A percentile compares a stretch with the other conserved stretches of the same genome.
Conservation (phyloP, 2,113 vertebrate genomes). For the Arvicanthis niloticus region DNA sequence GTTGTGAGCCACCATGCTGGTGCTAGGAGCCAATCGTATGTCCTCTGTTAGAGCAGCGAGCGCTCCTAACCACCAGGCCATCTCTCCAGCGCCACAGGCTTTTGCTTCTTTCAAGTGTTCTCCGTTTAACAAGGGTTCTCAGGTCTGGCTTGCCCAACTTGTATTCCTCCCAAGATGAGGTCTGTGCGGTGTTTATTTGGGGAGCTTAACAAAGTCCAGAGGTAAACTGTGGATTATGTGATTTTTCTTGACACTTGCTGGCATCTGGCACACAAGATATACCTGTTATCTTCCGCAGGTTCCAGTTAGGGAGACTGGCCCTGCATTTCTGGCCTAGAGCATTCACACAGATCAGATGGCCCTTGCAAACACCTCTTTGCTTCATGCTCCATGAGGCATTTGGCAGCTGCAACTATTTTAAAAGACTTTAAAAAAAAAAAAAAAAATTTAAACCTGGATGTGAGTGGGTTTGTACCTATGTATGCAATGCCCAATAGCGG, state of each 20-base stretch:
- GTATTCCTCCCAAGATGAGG: neutral
- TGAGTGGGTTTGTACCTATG: neutral
- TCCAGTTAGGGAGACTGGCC: neutral
- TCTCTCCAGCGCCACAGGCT: neutral
- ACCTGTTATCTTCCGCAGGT: neutral
- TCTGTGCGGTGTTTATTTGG: no score
- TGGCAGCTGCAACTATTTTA: neutral
- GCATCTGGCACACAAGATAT: neutral
- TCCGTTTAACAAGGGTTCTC: neutral
- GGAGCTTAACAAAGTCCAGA: neutral
- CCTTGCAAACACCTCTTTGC: neutral
- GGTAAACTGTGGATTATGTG: neutral
- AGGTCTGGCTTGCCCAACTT: neutral
- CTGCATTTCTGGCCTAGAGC: neutral
- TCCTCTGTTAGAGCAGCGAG: neutral
- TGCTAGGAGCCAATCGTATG: neutral
- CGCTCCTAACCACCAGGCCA: accelerated
- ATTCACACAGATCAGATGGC: neutral
- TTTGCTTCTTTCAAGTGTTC: neutral
- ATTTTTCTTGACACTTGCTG: neutral
- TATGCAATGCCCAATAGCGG: neutral
- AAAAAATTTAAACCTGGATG: neutral
- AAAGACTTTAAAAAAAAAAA: neutral
- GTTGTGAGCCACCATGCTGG: neutral
- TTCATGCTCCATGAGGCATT: neutral